Base-by-base conservation (phyloP, 2,113 vertebrate genomes). In the Nestor notabilis region DNA sequence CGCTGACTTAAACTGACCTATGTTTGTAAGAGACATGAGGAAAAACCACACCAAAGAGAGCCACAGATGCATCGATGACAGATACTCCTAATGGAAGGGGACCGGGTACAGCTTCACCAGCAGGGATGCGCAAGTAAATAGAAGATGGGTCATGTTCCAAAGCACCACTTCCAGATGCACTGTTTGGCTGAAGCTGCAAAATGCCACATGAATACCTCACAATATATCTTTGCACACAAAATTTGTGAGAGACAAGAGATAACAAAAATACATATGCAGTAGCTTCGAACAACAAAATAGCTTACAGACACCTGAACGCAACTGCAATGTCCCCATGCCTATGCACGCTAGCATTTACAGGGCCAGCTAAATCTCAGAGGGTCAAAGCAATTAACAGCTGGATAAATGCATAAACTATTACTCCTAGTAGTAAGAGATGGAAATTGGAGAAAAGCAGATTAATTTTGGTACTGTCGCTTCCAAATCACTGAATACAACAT, bases 1-100 rank as follows among this genome's bases (percentile, higher is more conserved):
- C 10, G 75, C 29, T 56, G 52, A 88, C 55, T 82, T 72, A 94
- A 95, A 98, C 98, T 97, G 78, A 99, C 99, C 99, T 98, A 93
- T 99, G 99, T 96, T 99, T 99, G 89, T 99, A 99, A 82, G 99
- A 99, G 75, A 99, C 99, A 35, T 99, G 99, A 69, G 99, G 99
- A 95, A 99, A 99, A 78, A 99, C 99, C 43, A 99, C 99, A 43
- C 99, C 99, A 82, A 99, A 99, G 74, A 99, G 98, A 90, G 99
- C 99, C 84, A 99, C 99, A 0, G 99, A 99, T 6, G 99, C 99
- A 44, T 99, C 99, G 3, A 99, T 99, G 87, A 99, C 99, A 0
- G 99, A 99, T 76, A 99, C 99, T 13, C 99, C 99, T 68, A 99
- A 97, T 21, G 99, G 99, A 14, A 99, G 99, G 7, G 99, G 99